These are phyloP conservation scores for Eucriotettix oculatus DNA, from an alignment of 2,888 invertebrate genomes.

Conservation along the genomic window DNA sequence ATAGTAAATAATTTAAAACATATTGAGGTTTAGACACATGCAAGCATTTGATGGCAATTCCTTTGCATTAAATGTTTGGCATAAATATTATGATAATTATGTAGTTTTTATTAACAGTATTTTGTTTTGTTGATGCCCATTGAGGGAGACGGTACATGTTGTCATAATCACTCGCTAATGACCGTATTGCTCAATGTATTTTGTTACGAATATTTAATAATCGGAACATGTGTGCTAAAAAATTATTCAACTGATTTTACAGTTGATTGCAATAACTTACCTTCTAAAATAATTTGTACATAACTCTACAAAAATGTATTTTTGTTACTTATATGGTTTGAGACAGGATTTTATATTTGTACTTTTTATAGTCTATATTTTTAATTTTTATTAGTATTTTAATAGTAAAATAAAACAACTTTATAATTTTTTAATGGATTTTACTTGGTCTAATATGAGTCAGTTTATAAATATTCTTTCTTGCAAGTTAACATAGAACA, in stretches of 20 bases:
- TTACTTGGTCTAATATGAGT: no score
- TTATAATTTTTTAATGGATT: no score
- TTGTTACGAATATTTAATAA: background rate
- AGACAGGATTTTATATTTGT: conserved; percentile 4
- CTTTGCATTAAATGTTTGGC: no score
- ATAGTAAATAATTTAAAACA: no score
- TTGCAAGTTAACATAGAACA: no score
- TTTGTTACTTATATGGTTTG: conserved; percentile 5
- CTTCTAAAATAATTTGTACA: background rate
- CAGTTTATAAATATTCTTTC: no score
- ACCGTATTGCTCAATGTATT: background rate
- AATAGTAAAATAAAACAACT: background rate
- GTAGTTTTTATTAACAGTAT: no score
- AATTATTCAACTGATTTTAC: background rate
- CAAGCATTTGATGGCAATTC: no score
- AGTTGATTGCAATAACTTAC: background rate
- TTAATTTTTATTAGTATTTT: background rate
- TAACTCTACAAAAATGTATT: background rate
- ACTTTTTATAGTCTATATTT: conserved; percentile 2
- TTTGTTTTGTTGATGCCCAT: no score
- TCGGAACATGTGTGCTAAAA: background rate
- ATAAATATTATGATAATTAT: no score
- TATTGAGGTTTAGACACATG: no score
- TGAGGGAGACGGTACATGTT: background rate
- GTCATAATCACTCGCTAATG: background rate